Evolutionary conservation across 1,140 invertebrate species (phyloP).

Genomic region (Drosophila nasuta): DNA sequence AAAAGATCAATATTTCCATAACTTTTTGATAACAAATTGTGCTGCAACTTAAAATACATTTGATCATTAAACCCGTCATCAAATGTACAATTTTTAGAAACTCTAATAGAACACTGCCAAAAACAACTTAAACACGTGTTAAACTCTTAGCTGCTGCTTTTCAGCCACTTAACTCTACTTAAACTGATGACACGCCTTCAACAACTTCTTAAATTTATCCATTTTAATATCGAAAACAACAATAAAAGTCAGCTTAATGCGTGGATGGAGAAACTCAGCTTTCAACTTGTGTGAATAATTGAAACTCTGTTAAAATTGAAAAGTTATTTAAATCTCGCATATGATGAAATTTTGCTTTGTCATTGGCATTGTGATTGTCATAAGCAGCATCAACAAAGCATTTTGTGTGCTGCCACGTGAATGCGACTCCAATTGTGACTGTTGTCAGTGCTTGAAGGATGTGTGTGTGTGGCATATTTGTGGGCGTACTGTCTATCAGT

Average conservation of each 20-base stretch:
- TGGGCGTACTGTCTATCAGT: neutral
- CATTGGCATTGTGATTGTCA: neutral
- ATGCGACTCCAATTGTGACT: neutral
- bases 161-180: too few relatives aligned
- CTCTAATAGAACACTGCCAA: too few relatives aligned
- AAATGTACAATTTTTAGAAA: too few relatives aligned
- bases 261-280: too few relatives aligned
- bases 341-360: neutral
- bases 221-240: neutral
- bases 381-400: conserved; percentile 12
- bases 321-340: conserved; percentile 18
- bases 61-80: too few relatives aligned
- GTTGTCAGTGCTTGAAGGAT: conserved; percentile 11
- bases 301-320: conserved; percentile 18
- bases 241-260: conserved; percentile 1
- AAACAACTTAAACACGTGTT: too few relatives aligned
- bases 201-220: too few relatives aligned
- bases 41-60: too few relatives aligned
- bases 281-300: conserved; percentile 2
- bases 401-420: neutral
- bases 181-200: too few relatives aligned
- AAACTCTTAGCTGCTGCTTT: neutral
- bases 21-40: too few relatives aligned
- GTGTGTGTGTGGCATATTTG: conserved; percentile 10
- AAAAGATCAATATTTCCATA: too few relatives aligned